Conservation (phyloP, 2,888 invertebrate genomes). For the Gryllus longicercus region DNA sequence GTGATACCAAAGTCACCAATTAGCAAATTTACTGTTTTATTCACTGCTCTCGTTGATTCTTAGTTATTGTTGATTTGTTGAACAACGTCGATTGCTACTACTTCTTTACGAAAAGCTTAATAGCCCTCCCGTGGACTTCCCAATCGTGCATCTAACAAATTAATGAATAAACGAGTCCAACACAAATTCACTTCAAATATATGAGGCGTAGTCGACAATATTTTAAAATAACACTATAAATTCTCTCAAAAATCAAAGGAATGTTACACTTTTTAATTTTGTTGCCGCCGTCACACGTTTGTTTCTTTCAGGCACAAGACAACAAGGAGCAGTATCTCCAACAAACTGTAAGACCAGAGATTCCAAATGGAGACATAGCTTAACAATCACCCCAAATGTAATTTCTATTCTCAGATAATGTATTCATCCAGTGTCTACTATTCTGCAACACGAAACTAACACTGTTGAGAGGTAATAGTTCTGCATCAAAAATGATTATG, state of each 20-base stretch:
- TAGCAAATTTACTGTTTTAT: too few relatives aligned
- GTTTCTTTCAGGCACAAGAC: background rate
- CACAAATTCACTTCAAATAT: too few relatives aligned
- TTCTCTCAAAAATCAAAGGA: background rate
- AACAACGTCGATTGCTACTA: too few relatives aligned
- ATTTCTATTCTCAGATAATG: background rate
- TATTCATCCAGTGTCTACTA: background rate
- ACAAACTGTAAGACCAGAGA: background rate
- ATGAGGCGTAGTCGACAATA: too few relatives aligned
- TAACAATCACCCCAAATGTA: background rate
- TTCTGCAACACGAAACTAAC: background rate
- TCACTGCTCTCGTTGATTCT: too few relatives aligned
- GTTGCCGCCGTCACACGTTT: constrained; percentile 10
- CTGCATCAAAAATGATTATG: background rate
- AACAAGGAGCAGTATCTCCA: background rate
- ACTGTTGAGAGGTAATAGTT: background rate
- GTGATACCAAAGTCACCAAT: too few relatives aligned
- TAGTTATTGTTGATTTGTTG: too few relatives aligned
- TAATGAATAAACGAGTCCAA: too few relatives aligned
- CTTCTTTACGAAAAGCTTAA: too few relatives aligned
- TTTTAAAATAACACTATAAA: too few relatives aligned
- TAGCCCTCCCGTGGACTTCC: too few relatives aligned
- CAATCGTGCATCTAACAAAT: too few relatives aligned
- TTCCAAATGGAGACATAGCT: background rate
- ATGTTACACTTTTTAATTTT: background rate